phyloP scores from a whole-genome alignment of 1,140 invertebrate species.

The Trachymyrmex cornetzi region DNA sequence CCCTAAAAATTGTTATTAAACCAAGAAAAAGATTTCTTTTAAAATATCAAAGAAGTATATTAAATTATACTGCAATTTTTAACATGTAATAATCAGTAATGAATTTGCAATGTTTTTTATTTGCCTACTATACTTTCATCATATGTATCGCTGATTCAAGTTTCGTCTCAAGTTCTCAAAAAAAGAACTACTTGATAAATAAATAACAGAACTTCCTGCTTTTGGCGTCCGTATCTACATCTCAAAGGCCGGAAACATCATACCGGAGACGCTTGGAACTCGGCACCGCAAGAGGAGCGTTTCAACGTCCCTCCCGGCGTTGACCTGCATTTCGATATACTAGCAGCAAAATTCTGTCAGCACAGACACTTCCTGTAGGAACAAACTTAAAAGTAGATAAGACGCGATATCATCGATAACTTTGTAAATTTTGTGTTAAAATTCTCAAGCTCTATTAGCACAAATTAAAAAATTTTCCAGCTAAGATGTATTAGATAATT shows the following conservation, averaged over 20 bases:
- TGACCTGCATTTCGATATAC: constrained; percentile 23
- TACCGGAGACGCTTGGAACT: constrained; percentile 17
- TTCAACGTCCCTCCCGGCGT: constrained; percentile 5
- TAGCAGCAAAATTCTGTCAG: constrained; percentile 22
- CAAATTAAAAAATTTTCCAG: not conserved
- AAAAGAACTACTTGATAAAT: constrained; percentile 39
- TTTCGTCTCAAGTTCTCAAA: constrained; percentile 28
- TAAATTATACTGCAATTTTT: not conserved
- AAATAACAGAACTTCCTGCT: constrained; percentile 31
- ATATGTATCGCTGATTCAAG: not conserved
- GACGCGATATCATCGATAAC: constrained; percentile 54
- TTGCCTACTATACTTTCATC: not conserved
- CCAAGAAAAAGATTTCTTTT: not conserved
- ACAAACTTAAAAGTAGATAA: constrained; percentile 6
- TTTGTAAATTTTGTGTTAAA: constrained; percentile 60
- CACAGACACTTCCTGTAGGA: not conserved
- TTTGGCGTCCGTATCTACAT: constrained; percentile 7
- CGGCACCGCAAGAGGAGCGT: not conserved
- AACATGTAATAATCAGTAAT: not conserved
- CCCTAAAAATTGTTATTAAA: not conserved
- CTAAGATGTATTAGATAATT: not conserved
- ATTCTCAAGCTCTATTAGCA: not conserved
- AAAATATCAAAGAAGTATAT: constrained; percentile 7
- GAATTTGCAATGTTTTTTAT: not conserved
- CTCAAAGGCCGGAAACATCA: constrained; percentile 49